Base-by-base conservation (phyloP, 2,797 vertebrate species). In the Chromis chromis region DNA sequence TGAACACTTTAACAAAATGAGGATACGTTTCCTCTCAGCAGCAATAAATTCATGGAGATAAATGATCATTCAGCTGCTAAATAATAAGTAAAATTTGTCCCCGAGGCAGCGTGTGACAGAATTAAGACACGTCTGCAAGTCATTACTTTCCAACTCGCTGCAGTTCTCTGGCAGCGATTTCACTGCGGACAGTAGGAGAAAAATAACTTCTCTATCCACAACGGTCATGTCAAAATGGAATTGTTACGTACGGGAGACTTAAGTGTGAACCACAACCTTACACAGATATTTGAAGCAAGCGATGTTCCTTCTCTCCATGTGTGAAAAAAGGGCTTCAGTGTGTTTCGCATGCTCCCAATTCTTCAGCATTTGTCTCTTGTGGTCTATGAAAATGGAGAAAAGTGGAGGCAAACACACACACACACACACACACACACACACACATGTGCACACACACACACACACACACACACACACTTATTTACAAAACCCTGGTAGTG, bases 281-380 rank as follows among this genome's bases (percentile, higher is more conserved):
- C 61, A 49, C 73, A 68, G 62, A 85, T 65, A 79, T 79, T 54
- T 68, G 59, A 80, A 81, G 78, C 48, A 46, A 72, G 58, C 22
- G 27, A 44, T 65, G 75, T 58, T 86, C 78, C 63, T 63, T 77
- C 33, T 70, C 22, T 81, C 74, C 61, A 57, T 87, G 62, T 61
- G 74, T 70, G 64, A 68, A 75, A 74, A 67, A 36, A 36, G 31
- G 62, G 71, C 76, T 81, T 56, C 42, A n/a, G 54, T 79, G 83
- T 71, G 57, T 85, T 88, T 83, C 66, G 83, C 85, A 78, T 86
- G 75, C 80, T 89, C 88, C 78, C 81, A 78, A 49, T 77, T 84
- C 79, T 76, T 78, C 74, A 68, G 76, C 65, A 73, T 81, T 85
- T 88, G 86, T 87, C 88, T 91, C 85, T 64, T 70, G 85, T 80